Percentiles rank a stretch among this genome's conserved stretches.
Evolutionary conservation across 2,888 invertebrate species (phyloP).

Genomic region (Lydus trimaculatus): DNA sequence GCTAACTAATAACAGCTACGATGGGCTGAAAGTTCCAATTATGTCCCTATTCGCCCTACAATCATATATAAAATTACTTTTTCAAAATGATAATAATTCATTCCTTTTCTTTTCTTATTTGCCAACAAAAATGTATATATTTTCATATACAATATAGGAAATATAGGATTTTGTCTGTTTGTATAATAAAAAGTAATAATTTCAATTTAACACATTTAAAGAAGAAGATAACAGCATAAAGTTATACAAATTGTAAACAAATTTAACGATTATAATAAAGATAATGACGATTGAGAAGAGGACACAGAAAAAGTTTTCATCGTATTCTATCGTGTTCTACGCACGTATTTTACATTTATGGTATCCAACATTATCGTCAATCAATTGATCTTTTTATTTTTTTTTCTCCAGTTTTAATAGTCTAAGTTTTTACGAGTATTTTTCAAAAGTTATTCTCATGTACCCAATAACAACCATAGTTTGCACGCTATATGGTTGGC

Average conservation of each 20-base stretch:
- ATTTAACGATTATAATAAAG: neutral
- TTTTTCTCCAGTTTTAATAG: neutral
- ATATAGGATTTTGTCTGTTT: neutral
- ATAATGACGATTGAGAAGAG: too few relatives aligned
- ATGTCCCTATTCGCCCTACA: neutral
- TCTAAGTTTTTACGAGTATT: conserved; percentile 1
- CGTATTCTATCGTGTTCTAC: neutral
- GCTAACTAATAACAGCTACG: neutral
- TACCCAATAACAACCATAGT: conserved; percentile 2
- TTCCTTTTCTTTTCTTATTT: neutral
- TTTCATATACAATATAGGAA: neutral
- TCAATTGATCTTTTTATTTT: conserved; percentile 8
- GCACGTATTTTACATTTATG: neutral
- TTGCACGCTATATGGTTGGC: conserved; percentile 1
- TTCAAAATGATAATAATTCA: conserved; percentile 1
- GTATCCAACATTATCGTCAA: conserved; percentile 10
- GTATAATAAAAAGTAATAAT: neutral
- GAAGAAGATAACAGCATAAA: neutral
- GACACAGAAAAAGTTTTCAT: neutral
- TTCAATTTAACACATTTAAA: neutral
- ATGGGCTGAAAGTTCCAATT: neutral
- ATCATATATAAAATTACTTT: neutral
- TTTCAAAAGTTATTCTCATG: neutral
- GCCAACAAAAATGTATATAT: neutral
- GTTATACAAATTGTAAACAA: neutral